Conservation (phyloP, 2,797 vertebrate genomes). For the Mormyrops boulengeri region DNA sequence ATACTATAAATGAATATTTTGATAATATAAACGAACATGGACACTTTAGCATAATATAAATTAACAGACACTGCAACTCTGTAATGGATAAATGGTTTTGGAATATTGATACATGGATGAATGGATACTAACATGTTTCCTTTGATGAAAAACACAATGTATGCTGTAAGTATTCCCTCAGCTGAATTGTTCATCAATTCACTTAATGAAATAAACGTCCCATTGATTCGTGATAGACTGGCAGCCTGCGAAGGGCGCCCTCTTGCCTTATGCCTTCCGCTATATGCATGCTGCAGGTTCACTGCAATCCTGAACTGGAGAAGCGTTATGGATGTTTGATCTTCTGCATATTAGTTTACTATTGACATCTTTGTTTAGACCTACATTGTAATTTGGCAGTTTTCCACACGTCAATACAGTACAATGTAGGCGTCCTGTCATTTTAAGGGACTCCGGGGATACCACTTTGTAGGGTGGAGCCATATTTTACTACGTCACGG, state of each 20-base stretch:
- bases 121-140: neutral
- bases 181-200: neutral
- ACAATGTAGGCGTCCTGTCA: neutral
- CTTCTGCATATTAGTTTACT: neutral
- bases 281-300: neutral
- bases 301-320: neutral
- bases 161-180: neutral
- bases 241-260: neutral
- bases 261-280: neutral
- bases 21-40: neutral
- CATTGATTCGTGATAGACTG: neutral
- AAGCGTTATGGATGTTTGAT: neutral
- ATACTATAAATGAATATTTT: neutral
- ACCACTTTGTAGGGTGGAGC: neutral
- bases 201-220: neutral
- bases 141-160: neutral
- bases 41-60: neutral
- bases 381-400: neutral
- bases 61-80: neutral
- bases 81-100: neutral
- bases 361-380: neutral
- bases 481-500: neutral
- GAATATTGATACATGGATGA: neutral
- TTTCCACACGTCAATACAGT: neutral
- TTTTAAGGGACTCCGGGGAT: constrained; percentile 14